Evolutionary conservation across 2,113 vertebrate species (phyloP), one percentile per base, ranked within the genome.

Genomic region (Daboia siamensis): DNA sequence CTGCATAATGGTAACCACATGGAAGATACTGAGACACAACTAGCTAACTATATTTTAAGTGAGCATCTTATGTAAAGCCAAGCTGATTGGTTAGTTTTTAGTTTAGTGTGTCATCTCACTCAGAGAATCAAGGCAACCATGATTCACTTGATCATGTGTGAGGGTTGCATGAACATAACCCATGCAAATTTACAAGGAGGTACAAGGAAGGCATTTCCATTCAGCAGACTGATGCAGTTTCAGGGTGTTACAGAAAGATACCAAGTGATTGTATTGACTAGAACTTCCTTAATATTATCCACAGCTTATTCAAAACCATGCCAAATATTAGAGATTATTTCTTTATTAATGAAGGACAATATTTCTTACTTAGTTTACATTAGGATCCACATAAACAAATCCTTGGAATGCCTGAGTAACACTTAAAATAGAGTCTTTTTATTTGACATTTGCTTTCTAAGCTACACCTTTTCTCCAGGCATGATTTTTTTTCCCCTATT

Each of bases 401-500:
- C 2, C 56, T 69, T 89, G 21, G 92, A 95, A 44, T 0, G 15
- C 12, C 84, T 88, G 91, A 89, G 93, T 88, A 1, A 87, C 24
- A 46, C 39, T 87, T 8, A 94, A 51, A 87, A 13, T 39, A 0
- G 92, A 46, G 90, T 87, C 87, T 11, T 90, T 87, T 15, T 26
- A 74, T 80, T 93, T 91, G 88, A 92, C 89, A 59, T 59, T 93
- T 95, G 87, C 87, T 92, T 55, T 8, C n/a, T 48, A 7, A 11
- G 91, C 93, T 94, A 90, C 87, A 90, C 87, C 90, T 80, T 92
- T 84, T 59, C 20, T 90, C 10, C 86, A 86, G 7, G 61, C 85
- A 92, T 39, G 13, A 64, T 93, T 93, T 93, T 94, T 94, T 94
- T 93, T 87, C 61, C 15, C 74, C 15, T 91, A 69, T 61, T 55